phyloP scores from a whole-genome alignment of 2,797 vertebrate species.

The Spinus pinus region DNA sequence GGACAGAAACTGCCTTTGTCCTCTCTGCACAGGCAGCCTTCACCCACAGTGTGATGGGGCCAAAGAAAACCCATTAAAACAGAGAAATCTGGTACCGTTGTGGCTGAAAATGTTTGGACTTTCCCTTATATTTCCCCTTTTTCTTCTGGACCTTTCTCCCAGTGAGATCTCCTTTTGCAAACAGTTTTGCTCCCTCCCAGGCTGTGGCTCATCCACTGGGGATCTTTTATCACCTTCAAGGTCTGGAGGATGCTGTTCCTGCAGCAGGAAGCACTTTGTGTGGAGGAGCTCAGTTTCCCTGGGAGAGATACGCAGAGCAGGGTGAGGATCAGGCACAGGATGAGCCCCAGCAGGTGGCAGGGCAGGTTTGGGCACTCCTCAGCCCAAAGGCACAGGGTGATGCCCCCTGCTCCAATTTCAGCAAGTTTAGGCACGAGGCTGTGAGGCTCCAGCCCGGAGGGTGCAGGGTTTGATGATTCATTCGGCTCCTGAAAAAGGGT shows the following conservation, averaged over 20 bases:
- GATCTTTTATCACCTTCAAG: not conserved
- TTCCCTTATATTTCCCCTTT: not conserved
- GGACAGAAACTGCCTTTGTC: not conserved
- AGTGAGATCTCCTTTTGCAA: not conserved
- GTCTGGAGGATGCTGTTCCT: not conserved
- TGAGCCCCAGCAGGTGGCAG: fast-evolving
- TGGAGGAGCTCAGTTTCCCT: not conserved
- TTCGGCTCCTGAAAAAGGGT: not conserved
- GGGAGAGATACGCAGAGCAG: not conserved
- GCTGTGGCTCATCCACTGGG: not conserved
- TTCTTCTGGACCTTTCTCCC: not conserved
- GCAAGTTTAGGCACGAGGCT: not conserved
- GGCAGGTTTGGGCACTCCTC: fast-evolving
- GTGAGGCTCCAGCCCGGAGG: not conserved
- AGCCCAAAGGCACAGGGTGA: not conserved
- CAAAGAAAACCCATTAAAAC: not conserved
- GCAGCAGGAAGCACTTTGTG: not conserved
- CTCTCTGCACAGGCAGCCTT: not conserved
- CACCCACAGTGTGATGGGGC: fast-evolving
- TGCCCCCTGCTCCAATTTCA: not conserved
- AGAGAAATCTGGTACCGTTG: not conserved
- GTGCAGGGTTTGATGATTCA: not conserved
- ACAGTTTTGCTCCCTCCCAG: not conserved
- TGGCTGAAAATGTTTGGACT: not conserved
- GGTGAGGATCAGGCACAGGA: not conserved